These are phyloP conservation scores for Saimiri boliviensis DNA, from an alignment of 2,113 vertebrate genomes.

Conservation along the genomic window DNA sequence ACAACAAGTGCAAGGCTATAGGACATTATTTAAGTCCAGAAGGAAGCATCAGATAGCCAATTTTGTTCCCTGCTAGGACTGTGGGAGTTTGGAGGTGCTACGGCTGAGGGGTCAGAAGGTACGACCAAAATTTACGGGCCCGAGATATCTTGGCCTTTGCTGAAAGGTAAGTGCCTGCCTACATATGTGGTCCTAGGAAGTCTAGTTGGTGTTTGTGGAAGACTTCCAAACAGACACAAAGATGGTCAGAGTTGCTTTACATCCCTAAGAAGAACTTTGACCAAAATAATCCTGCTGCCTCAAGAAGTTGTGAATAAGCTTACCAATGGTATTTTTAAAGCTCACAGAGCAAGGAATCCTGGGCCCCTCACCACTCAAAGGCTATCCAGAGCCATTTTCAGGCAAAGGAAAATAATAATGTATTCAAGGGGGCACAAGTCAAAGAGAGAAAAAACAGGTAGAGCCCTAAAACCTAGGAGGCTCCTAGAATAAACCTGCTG, in stretches of 20 bases:
- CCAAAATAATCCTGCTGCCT: not conserved
- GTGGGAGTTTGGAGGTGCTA: not conserved
- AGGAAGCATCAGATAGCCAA: not conserved
- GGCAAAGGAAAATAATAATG: not conserved
- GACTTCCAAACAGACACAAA: not conserved
- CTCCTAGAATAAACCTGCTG: not conserved
- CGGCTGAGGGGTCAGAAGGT: not conserved
- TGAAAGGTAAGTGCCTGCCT: not conserved
- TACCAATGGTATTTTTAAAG: not conserved
- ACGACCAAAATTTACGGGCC: not conserved
- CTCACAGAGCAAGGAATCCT: not conserved
- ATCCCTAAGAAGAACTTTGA: slow-evolving; percentile 21
- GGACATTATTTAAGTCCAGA: not conserved
- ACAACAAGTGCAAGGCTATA: not conserved
- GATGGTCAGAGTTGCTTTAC: not conserved
- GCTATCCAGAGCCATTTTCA: not conserved
- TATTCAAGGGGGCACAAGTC: not conserved
- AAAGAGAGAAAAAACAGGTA: not conserved
- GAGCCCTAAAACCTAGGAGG: not conserved
- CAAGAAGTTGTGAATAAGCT: not conserved
- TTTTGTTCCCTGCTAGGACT: not conserved
- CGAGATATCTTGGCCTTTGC: not conserved
- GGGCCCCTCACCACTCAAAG: not conserved
- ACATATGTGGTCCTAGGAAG: not conserved
- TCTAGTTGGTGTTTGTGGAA: not conserved